Percentiles rank a stretch among this genome's conserved stretches.
Conservation (phyloP, 2,113 vertebrate species). For the Taurulus bubalis region DNA sequence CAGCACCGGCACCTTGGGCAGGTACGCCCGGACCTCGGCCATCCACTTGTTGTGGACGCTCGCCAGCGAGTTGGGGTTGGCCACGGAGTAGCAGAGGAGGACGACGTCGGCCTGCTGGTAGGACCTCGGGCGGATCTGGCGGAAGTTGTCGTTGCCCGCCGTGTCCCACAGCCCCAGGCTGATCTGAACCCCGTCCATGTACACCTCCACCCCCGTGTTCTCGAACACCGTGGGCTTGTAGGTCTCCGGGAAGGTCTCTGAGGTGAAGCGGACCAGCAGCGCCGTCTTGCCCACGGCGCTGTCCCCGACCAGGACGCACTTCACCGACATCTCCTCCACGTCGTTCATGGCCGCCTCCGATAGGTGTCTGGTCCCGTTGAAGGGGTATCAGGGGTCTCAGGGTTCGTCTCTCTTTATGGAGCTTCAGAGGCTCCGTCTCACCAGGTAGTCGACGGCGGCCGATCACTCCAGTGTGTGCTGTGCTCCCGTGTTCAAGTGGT, state of each 20-base stretch:
- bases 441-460: neutral
- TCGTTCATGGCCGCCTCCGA: constrained; percentile 66
- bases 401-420: neutral
- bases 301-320: constrained; percentile 96
- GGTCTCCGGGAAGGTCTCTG: constrained; percentile 93
- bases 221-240: constrained; percentile 97
- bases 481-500: neutral
- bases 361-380: neutral
- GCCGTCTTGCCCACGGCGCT: constrained; percentile 94
- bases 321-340: constrained; percentile 87
- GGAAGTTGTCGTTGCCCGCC: constrained; percentile 91
- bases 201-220: constrained; percentile 95
- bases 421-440: neutral
- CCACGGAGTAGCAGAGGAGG: constrained; percentile 95
- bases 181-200: constrained; percentile 95
- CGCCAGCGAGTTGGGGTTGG: constrained; percentile 90
- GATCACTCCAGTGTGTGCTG: constrained; percentile 6
- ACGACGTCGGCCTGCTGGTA: constrained; percentile 96
- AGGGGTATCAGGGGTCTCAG: constrained; percentile 1
- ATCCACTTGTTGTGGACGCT: constrained; percentile 93
- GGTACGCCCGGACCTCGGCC: constrained; percentile 85
- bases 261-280: constrained; percentile 94
- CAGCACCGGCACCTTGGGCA: constrained; percentile 91
- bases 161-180: constrained; percentile 98
- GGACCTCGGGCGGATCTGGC: constrained; percentile 92